A percentile compares a stretch with the other conserved stretches of the same genome.
These are phyloP conservation scores for Lasioglossum zephyrum DNA, from an alignment of 2,888 invertebrate species.

Conservation along the genomic window DNA sequence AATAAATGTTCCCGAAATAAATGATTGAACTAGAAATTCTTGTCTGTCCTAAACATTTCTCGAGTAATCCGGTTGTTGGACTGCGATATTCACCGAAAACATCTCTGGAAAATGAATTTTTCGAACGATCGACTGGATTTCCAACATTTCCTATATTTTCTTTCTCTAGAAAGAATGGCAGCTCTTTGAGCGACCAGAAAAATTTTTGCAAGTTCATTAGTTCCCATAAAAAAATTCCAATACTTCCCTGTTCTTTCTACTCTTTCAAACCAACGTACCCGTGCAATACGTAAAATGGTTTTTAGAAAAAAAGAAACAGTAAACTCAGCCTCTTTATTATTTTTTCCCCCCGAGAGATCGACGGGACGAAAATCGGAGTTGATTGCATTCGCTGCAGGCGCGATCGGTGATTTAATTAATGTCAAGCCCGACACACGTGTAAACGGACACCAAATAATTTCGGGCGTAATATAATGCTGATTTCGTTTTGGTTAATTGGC, in stretches of 20 bases:
- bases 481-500: conserved; percentile 34
- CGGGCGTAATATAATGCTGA: conserved; percentile 12
- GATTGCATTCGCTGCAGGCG: neutral
- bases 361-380: neutral
- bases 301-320: no score
- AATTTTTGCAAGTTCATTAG: neutral
- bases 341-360: no score
- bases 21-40: neutral
- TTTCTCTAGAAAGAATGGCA: neutral
- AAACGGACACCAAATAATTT: conserved; percentile 8
- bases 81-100: neutral
- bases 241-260: no score
- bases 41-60: neutral
- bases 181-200: neutral
- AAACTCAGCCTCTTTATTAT: no score
- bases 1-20: neutral
- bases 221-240: neutral
- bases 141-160: no score
- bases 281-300: no score
- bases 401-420: conserved; percentile 23
- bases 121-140: no score
- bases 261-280: no score
- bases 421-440: neutral
- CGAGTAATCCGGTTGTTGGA: neutral
- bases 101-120: neutral